A percentile compares a stretch with the other conserved stretches of the same genome.
These are phyloP conservation scores for Holothuria glaberrima DNA, from an alignment of 35 echinoderm and acorn worm genomes.

Conservation along the genomic window DNA sequence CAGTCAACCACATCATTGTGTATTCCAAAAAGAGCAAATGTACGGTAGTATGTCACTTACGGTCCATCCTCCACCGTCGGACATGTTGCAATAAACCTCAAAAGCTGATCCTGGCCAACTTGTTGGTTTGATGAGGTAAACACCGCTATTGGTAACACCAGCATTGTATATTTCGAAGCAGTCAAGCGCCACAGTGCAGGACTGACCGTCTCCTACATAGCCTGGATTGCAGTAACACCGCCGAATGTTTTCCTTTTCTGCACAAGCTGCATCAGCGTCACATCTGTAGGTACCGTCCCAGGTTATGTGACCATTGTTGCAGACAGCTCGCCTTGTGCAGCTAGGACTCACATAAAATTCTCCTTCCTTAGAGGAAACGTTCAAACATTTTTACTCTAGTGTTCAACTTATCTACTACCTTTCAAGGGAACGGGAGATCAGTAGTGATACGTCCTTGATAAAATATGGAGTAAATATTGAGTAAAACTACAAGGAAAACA, in stretches of 20 bases:
- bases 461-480: too few species aligned
- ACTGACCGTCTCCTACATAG: not conserved
- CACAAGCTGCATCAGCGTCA: conserved; percentile 16
- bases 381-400: not conserved
- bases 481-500: too few species aligned
- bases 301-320: not conserved
- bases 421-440: too few species aligned
- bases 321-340: conserved; percentile 9
- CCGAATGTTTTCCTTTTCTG: not conserved
- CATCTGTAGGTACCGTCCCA: conserved; percentile 1
- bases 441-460: too few species aligned
- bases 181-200: conserved; percentile 3
- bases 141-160: not conserved
- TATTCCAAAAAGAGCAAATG: too few species aligned
- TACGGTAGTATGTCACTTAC: not conserved
- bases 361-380: not conserved
- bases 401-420: not conserved
- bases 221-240: conserved; percentile 11
- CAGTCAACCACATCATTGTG: too few species aligned
- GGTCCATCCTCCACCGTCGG: conserved; percentile 15
- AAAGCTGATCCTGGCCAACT: not conserved
- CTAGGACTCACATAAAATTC: conserved; percentile 1
- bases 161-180: not conserved
- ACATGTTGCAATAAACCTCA: conserved; percentile 31
- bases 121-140: conserved; percentile 27